A percentile compares a stretch with the other conserved stretches of the same genome.
Conservation (phyloP, 2,113 vertebrate genomes). For the Alethe diademata region DNA sequence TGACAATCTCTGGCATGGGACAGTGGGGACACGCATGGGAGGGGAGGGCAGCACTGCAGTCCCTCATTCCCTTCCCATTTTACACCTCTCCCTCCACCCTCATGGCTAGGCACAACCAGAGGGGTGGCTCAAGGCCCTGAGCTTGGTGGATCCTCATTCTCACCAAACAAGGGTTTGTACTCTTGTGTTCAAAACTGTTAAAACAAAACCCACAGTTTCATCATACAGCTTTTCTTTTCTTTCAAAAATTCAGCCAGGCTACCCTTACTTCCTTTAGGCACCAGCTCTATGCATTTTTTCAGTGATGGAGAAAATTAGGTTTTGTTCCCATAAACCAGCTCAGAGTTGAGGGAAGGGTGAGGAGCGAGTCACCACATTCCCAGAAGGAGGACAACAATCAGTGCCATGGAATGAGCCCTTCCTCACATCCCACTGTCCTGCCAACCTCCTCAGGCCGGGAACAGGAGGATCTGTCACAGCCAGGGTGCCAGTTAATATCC, state of each 20-base stretch:
- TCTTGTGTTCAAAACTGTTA: neutral
- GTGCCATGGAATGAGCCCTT: neutral
- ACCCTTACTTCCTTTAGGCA: neutral
- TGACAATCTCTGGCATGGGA: neutral
- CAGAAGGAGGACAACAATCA: neutral
- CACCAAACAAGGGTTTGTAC: neutral
- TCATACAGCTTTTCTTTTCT: neutral
- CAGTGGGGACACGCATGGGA: fast-evolving
- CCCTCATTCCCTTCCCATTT: neutral
- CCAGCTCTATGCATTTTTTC: neutral
- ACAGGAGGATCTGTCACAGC: neutral
- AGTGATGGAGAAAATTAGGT: neutral
- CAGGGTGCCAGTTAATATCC: neutral
- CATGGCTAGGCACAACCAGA: neutral
- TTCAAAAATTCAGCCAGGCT: neutral
- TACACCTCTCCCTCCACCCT: neutral
- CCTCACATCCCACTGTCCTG: neutral
- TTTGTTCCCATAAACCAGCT: neutral
- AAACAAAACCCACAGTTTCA: neutral
- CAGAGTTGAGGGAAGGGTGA: neutral
- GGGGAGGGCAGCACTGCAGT: neutral
- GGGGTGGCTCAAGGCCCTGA: neutral
- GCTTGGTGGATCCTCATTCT: fast-evolving
- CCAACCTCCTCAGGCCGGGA: neutral
- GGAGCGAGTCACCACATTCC: neutral